These are phyloP conservation scores for Dynastes maya DNA, from an alignment of 2,888 invertebrate species.

Conservation along the genomic window DNA sequence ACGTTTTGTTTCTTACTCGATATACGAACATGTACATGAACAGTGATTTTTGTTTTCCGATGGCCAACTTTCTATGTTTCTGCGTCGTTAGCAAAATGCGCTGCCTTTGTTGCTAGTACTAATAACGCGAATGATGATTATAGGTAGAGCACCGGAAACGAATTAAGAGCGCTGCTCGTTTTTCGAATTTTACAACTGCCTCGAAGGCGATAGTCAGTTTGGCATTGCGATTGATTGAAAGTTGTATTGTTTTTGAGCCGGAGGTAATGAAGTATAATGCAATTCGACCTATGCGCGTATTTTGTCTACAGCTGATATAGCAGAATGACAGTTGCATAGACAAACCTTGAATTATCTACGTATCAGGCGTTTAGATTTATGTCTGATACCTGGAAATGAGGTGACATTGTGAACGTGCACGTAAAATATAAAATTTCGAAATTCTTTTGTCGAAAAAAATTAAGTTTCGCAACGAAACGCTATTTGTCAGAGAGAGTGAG, in stretches of 20 bases:
- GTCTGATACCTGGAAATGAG: background rate
- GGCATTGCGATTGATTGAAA: constrained; percentile 3
- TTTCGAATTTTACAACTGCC: background rate
- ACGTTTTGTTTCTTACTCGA: background rate
- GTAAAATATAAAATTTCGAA: background rate
- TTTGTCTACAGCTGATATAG: background rate
- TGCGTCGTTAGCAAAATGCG: background rate
- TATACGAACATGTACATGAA: background rate
- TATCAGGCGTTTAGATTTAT: background rate
- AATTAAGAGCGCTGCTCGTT: background rate
- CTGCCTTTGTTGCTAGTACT: background rate
- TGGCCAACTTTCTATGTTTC: constrained; percentile 1
- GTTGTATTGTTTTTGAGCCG: constrained; percentile 3
- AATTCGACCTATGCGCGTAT: background rate
- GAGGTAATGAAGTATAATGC: background rate
- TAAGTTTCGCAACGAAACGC: too few relatives aligned
- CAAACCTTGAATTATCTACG: constrained; percentile 7
- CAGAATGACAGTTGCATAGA: background rate
- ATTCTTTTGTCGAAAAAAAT: too few relatives aligned
- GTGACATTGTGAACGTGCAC: background rate
- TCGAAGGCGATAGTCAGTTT: background rate
- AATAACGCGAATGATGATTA: background rate
- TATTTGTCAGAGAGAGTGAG: too few relatives aligned
- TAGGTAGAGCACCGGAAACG: constrained; percentile 6
- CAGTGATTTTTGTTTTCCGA: background rate